Evolutionary conservation across 2,113 vertebrate genomes (phyloP).

Genomic region (Alethe diademata): DNA sequence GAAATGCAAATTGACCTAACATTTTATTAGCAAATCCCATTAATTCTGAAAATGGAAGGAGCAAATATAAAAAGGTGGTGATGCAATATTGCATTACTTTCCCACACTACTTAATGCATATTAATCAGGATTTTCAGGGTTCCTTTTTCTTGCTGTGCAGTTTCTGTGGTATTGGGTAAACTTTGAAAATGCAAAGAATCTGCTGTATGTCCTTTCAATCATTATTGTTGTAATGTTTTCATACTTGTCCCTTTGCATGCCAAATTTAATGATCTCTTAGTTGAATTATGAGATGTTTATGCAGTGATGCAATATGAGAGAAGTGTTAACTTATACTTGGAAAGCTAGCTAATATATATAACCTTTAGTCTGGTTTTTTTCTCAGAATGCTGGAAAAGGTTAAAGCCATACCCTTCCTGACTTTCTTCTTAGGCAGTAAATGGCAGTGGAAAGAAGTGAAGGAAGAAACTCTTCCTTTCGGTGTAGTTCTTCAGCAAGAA

Average conservation of each 20-base stretch:
- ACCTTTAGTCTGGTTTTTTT: conserved; percentile 26
- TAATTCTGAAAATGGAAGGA: background rate
- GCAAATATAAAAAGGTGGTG: background rate
- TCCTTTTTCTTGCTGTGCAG: background rate
- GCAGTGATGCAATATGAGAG: conserved; percentile 16
- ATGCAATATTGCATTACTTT: background rate
- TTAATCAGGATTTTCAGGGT: background rate
- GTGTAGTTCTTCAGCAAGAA: background rate
- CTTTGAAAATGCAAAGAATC: background rate
- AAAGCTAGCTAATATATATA: background rate
- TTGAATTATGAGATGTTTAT: conserved; percentile 21
- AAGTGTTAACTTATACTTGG: conserved; percentile 37
- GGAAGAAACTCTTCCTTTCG: background rate
- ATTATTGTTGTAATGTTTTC: background rate
- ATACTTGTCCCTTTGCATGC: background rate
- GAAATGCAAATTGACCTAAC: background rate
- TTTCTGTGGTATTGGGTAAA: background rate
- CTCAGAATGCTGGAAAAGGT: conserved; percentile 16
- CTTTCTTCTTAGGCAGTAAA: background rate
- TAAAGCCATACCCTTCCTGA: background rate
- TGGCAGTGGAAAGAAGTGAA: background rate
- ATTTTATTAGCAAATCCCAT: background rate
- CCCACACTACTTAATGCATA: background rate
- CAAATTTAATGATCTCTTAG: background rate
- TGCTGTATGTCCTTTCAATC: background rate